phyloP scores from a whole-genome alignment of 2,113 vertebrate species.

The Sebastes schlegelii region DNA sequence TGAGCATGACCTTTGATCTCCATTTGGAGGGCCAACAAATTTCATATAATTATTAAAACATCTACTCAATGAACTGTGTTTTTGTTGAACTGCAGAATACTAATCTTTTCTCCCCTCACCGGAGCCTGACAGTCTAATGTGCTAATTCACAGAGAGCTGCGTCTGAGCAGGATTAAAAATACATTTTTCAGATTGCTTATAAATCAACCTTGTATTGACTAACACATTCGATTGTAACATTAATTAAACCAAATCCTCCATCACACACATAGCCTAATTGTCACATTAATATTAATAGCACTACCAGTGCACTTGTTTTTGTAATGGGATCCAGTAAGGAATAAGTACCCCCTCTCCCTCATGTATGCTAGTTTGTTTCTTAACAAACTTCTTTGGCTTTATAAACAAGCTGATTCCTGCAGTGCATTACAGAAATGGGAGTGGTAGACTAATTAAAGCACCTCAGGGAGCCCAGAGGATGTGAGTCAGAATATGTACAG shows the following conservation, averaged over 20 bases:
- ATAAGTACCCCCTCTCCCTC: constrained; percentile 17
- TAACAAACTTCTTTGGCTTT: constrained; percentile 37
- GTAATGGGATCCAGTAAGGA: constrained; percentile 1
- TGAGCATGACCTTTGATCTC: constrained; percentile 17
- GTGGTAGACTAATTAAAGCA: constrained; percentile 48
- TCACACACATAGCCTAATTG: neutral
- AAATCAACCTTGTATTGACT: constrained; percentile 23
- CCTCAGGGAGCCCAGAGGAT: constrained; percentile 48
- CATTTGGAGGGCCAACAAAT: neutral
- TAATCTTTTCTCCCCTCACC: constrained; percentile 36
- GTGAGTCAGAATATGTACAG: constrained; percentile 46
- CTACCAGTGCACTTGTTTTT: constrained; percentile 1
- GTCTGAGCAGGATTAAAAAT: constrained; percentile 40
- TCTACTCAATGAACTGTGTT: neutral
- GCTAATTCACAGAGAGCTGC: constrained; percentile 14
- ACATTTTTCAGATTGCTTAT: constrained; percentile 24
- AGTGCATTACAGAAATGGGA: constrained; percentile 30
- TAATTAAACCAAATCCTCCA: constrained; percentile 42
- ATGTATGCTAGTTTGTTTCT: constrained; percentile 25
- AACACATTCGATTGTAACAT: constrained; percentile 14
- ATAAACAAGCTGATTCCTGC: constrained; percentile 42
- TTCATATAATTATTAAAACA: constrained; percentile 24
- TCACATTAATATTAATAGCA: constrained; percentile 54
- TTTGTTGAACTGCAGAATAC: constrained; percentile 12
- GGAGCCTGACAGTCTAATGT: constrained; percentile 27